Evolutionary conservation across 2,888 invertebrate genomes (phyloP).

Genomic region (Callimorpha dominula): DNA sequence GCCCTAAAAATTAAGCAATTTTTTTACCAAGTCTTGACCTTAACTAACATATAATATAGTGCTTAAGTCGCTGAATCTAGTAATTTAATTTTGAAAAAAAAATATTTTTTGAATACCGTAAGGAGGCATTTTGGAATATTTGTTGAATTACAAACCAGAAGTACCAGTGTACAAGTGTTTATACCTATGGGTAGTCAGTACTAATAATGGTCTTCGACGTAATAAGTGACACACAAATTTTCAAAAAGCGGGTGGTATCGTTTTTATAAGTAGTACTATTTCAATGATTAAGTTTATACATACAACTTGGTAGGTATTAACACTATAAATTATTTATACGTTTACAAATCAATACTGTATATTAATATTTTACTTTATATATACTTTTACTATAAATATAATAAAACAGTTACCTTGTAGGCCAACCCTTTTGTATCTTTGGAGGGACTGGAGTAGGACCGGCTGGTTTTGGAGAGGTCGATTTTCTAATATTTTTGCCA

Average conservation of each 20-base stretch:
- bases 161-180: neutral
- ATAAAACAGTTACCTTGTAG: constrained; percentile 87
- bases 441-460: constrained; percentile 85
- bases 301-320: neutral
- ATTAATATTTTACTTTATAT: neutral
- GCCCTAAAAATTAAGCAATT: constrained; percentile 83
- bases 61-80: neutral
- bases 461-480: constrained; percentile 87
- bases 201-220: neutral
- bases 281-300: constrained; percentile 1
- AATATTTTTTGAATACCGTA: neutral
- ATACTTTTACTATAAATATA: constrained; percentile 1
- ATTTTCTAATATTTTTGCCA: constrained; percentile 86
- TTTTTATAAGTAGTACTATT: neutral
- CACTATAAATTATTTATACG: too few relatives aligned
- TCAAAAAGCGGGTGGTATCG: neutral
- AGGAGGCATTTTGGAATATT: neutral
- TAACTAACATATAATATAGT: too few relatives aligned
- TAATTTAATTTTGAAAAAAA: neutral
- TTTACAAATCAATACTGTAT: neutral
- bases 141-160: neutral
- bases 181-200: neutral
- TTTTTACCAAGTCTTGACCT: neutral
- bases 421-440: constrained; percentile 94
- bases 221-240: neutral